A percentile compares a stretch with the other conserved stretches of the same genome.
These are phyloP conservation scores for Corvus cornix DNA, from an alignment of 2,113 vertebrate genomes.

Conservation along the genomic window DNA sequence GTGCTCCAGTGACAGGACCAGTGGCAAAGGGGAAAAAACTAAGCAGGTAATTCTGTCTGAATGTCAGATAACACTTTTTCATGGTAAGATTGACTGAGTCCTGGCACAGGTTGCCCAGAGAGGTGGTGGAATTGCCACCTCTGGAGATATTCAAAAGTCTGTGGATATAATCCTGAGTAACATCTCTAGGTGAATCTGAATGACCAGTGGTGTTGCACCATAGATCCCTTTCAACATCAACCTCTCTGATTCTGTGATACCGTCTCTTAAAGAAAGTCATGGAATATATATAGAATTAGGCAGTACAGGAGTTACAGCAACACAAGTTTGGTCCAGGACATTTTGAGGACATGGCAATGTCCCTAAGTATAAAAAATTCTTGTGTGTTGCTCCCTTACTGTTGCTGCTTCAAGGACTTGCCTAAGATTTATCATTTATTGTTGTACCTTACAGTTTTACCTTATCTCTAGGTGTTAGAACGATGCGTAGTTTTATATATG, in stretches of 20 bases:
- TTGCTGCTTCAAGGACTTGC: not conserved
- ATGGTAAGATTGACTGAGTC: not conserved
- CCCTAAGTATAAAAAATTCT: not conserved
- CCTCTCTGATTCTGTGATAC: not conserved
- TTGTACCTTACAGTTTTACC: not conserved
- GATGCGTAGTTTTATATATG: not conserved
- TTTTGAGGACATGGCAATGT: not conserved
- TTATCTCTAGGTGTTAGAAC: not conserved
- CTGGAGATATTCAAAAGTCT: not conserved
- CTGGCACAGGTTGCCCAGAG: not conserved
- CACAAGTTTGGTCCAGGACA: not conserved
- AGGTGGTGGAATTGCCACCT: not conserved
- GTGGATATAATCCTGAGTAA: not conserved
- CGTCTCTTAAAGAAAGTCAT: not conserved
- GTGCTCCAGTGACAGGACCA: too few relatives aligned
- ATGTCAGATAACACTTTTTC: not conserved
- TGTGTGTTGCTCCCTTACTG: not conserved
- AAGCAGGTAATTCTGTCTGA: not conserved
- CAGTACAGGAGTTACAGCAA: not conserved
- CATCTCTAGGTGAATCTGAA: fast-evolving
- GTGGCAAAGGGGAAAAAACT: not conserved
- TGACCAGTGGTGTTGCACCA: not conserved
- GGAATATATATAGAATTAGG: not conserved
- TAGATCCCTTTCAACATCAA: not conserved
- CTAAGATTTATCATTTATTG: not conserved